phyloP scores from a whole-genome alignment of 2,797 vertebrate genomes.

The Syngnathus rostellatus region DNA sequence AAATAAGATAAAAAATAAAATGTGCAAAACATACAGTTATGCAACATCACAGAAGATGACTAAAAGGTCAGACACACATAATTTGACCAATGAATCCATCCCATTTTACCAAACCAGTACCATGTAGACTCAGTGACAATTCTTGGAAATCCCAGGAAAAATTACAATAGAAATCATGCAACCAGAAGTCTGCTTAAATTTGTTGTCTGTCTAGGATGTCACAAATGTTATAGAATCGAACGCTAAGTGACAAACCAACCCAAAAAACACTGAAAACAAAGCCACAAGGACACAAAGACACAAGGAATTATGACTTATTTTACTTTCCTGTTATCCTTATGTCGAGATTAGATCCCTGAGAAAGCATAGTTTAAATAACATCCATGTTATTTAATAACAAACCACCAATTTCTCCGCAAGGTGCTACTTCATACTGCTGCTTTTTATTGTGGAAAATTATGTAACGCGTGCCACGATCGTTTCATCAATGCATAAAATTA shows the following conservation, averaged over 20 bases:
- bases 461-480: not conserved
- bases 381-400: not conserved
- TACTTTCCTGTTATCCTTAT: not conserved
- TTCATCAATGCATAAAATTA: not conserved
- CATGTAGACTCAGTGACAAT: not conserved
- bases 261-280: not conserved
- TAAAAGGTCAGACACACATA: not conserved
- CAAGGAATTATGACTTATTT: not conserved
- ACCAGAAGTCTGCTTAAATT: not conserved
- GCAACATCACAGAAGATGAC: not conserved
- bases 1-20: not conserved
- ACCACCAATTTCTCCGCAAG: not conserved
- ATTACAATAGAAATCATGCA: not conserved
- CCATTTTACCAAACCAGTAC: not conserved
- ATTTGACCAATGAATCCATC: not conserved
- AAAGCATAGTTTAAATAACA: not conserved
- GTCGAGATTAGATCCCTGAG: not conserved
- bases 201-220: not conserved
- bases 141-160: not conserved
- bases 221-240: not conserved
- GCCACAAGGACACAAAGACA: not conserved
- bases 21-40: not conserved
- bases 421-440: not conserved
- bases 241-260: not conserved
- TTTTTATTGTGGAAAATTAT: conserved; percentile 5